phyloP scores from a whole-genome alignment of 2,113 vertebrate genomes.

The Todiramphus chloris region DNA sequence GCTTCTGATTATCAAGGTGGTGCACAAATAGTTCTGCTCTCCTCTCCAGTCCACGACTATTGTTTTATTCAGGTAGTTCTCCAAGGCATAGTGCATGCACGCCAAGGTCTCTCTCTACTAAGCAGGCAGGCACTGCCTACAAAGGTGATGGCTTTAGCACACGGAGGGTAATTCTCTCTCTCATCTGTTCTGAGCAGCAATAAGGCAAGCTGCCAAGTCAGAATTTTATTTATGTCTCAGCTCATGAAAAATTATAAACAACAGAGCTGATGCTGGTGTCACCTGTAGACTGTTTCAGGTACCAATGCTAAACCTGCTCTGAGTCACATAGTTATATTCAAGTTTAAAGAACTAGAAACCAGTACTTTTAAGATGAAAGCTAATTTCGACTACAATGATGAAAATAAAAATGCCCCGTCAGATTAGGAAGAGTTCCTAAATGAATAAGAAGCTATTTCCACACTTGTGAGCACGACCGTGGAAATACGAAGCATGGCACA shows the following conservation, averaged over 20 bases:
- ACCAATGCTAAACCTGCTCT: not conserved
- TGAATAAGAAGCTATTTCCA: not conserved
- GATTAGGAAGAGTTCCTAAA: not conserved
- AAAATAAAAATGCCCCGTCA: not conserved
- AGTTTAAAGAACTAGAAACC: not conserved
- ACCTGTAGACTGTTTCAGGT: not conserved
- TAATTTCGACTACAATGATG: not conserved
- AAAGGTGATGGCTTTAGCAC: not conserved
- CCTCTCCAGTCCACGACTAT: not conserved
- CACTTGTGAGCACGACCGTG: not conserved
- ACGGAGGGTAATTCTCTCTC: not conserved
- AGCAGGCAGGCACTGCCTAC: not conserved
- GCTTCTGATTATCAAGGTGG: not conserved
- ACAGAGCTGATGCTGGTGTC: not conserved
- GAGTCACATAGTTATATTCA: not conserved
- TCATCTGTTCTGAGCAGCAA: not conserved
- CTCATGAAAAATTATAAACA: not conserved
- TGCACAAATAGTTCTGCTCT: not conserved
- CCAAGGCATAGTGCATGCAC: not conserved
- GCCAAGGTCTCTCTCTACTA: rapidly evolving
- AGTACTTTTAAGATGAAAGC: not conserved
- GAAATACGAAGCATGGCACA: rapidly evolving
- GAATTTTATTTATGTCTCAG: not conserved
- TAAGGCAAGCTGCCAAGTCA: not conserved
- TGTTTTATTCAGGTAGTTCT: not conserved